Conservation (phyloP, 2,113 vertebrate species). For the Hoplias malabaricus region DNA sequence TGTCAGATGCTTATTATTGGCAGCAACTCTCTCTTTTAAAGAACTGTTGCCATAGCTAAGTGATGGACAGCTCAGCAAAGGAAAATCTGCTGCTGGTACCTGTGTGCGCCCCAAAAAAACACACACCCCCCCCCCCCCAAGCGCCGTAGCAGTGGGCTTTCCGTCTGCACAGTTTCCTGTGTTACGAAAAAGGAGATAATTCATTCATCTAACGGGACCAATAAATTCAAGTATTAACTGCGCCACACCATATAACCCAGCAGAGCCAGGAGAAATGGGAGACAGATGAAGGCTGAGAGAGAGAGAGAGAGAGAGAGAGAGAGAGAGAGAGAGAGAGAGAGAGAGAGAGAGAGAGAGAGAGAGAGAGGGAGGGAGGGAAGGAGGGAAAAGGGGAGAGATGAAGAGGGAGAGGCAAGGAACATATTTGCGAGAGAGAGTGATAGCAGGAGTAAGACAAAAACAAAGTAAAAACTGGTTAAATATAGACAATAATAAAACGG, state of each 20-base stretch:
- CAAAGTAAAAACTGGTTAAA: too few relatives aligned
- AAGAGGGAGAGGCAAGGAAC: not conserved
- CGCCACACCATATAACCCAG: conserved; percentile 77
- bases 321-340: conserved; percentile 74
- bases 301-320: conserved; percentile 54
- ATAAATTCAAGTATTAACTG: conserved; percentile 92
- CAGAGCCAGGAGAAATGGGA: conserved; percentile 81
- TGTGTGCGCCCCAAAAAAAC: conserved; percentile 76
- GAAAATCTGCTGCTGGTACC: conserved; percentile 78
- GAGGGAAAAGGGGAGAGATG: conserved; percentile 49
- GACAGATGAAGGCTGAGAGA: conserved; percentile 82
- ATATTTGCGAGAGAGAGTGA: not conserved
- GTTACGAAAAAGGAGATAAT: conserved; percentile 84
- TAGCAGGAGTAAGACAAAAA: conserved; percentile 57
- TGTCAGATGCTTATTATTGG: not conserved
- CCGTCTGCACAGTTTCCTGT: conserved; percentile 87
- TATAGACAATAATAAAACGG: too few relatives aligned
- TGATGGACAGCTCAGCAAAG: conserved; percentile 68
- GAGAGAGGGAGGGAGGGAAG: not conserved
- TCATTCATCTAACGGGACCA: conserved; percentile 89
- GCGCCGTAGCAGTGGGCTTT: conserved; percentile 67
- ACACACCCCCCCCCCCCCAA: too few relatives aligned
- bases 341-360: conserved; percentile 74
- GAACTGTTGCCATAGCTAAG: not conserved
- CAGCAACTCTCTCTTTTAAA: not conserved